phyloP scores from a whole-genome alignment of 1,140 invertebrate species.

The Sitodiplosis mosellana region DNA sequence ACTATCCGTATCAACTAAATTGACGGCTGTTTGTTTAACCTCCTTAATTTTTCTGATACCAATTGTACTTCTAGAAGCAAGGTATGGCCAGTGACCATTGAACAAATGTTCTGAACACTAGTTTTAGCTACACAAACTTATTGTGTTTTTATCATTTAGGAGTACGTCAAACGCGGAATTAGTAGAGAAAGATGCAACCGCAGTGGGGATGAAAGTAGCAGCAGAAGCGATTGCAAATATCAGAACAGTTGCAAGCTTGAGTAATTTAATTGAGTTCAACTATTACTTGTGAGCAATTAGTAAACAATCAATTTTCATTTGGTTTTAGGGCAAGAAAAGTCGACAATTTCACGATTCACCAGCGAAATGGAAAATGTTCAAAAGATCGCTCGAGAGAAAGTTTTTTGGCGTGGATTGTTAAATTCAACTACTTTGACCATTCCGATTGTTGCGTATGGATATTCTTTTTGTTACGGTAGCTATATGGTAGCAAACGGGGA shows the following conservation, averaged over 20 bases:
- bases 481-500: slow-evolving; percentile 47
- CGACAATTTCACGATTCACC: slow-evolving; percentile 35
- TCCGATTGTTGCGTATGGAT: slow-evolving; percentile 63
- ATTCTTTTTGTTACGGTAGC: slow-evolving; percentile 66
- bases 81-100: slow-evolving; percentile 14
- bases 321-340: slow-evolving; percentile 12
- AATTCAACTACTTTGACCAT: slow-evolving; percentile 62
- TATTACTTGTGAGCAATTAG: neutral
- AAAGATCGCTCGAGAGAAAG: slow-evolving; percentile 32
- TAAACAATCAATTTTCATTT: neutral
- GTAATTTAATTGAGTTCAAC: slow-evolving; percentile 9
- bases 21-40: slow-evolving; percentile 54
- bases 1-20: slow-evolving; percentile 59
- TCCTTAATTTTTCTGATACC: slow-evolving; percentile 60
- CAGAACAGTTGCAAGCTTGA: slow-evolving; percentile 49
- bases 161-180: slow-evolving; percentile 40
- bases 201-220: slow-evolving; percentile 46
- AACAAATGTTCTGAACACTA: slow-evolving; percentile 4
- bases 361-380: slow-evolving; percentile 33
- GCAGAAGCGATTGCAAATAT: slow-evolving; percentile 60
- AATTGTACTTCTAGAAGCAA: slow-evolving; percentile 53
- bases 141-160: too few relatives aligned
- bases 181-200: slow-evolving; percentile 41
- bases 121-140: too few relatives aligned
- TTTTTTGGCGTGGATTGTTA: slow-evolving; percentile 48